Percentiles rank a stretch among this genome's conserved stretches.
Evolutionary conservation across 2,797 vertebrate species (phyloP).

Genomic region (Arnoldichthys spilopterus): DNA sequence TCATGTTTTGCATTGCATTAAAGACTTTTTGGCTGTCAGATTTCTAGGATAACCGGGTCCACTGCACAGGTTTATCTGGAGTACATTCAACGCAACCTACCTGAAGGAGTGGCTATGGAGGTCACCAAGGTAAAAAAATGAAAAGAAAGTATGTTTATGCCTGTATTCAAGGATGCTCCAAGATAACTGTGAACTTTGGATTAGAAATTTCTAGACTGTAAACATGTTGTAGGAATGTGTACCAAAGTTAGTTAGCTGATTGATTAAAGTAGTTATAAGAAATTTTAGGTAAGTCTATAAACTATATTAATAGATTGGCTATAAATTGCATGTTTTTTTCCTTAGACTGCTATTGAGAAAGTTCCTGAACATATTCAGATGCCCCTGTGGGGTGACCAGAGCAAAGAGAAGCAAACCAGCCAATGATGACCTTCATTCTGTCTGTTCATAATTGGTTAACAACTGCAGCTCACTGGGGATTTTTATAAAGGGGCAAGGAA

Average conservation of each 20-base stretch:
- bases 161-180: neutral
- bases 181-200: neutral
- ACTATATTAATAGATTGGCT: neutral
- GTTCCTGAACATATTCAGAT: conserved; percentile 89
- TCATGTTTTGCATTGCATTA: neutral
- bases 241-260: neutral
- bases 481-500: neutral
- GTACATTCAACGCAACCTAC: conserved; percentile 95
- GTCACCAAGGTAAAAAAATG: conserved; percentile 78
- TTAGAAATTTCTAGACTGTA: neutral
- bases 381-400: conserved; percentile 83
- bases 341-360: conserved; percentile 85
- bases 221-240: neutral
- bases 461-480: neutral
- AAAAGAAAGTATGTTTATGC: neutral
- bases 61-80: conserved; percentile 91
- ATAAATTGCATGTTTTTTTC: conserved; percentile 1
- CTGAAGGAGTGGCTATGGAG: conserved; percentile 95
- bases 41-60: conserved; percentile 82
- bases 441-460: no score
- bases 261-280: no score
- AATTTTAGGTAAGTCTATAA: neutral
- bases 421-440: conserved; percentile 57
- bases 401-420: conserved; percentile 66
- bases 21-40: conserved; percentile 16